Base-by-base conservation (phyloP, 2,888 invertebrate species). In the Brachylomia viminalis region DNA sequence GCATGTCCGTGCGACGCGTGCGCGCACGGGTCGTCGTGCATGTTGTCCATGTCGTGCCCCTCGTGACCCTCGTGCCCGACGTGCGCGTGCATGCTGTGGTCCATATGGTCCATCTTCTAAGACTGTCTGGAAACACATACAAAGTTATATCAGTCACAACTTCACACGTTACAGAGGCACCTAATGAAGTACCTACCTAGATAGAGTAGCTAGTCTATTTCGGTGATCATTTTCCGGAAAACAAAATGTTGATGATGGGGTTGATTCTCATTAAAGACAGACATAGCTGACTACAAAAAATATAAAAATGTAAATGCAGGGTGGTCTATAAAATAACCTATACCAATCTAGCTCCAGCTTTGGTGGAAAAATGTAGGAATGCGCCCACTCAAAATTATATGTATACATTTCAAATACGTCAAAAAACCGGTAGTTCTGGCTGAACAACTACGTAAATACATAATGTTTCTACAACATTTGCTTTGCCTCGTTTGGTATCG, bases 1-100 rank as follows among this genome's bases (percentile, higher is more conserved):
- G 92, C 90, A 83, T 95, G 95, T 23, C 89, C 81, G 80, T 90
- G 90, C n/a, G 88, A 87, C 23, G 86, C 90, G 77, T 87, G 85
- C 67, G 86, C 86, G 81, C 88, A 89, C 15, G 83, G 78, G 80
- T 84, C 82, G 61, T 82, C 83, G 78, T 85, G 84, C 61, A 45
- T 71, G 68, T 70, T n/a, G 54, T 58, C 80, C 77, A 77, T 77
- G 42, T 84, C 75, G 75, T 54, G 62, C 13, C 67, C 58, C 17
- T 64, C 68, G 72, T 67, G 76, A 0, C 42, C 64, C 4, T 81
- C 85, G 75, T 80, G 75, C n/a, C 77, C 74, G 56, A 54, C 77
- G 33, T 81, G 81, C 68, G n/a, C 47, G 65, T 90, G 91, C 72
- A 88, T 56, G 49, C 66, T 81, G 65, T 80, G 79, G 8, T 89